These are phyloP conservation scores for Bungarus multicinctus DNA, from an alignment of 2,113 vertebrate species.

Conservation along the genomic window DNA sequence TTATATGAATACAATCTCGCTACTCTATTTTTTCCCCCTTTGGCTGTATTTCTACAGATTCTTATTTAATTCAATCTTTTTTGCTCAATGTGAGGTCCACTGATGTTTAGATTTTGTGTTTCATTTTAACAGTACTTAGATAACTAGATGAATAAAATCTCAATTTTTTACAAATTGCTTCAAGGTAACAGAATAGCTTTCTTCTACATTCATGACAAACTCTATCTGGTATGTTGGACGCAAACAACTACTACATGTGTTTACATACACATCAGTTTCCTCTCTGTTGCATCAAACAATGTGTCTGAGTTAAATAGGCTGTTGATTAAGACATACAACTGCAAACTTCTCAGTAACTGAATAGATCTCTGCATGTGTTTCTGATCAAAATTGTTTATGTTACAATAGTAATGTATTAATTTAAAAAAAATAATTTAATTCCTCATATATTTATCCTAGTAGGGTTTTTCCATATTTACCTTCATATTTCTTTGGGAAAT, in stretches of 20 bases:
- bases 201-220: background rate
- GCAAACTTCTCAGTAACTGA: background rate
- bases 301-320: background rate
- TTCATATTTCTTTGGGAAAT: background rate
- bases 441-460: background rate
- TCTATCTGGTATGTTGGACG: background rate
- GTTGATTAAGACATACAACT: background rate
- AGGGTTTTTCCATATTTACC: background rate
- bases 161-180: conserved; percentile 60
- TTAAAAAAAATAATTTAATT: background rate
- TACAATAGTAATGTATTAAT: background rate
- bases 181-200: conserved; percentile 68
- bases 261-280: background rate
- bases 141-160: conserved; percentile 48
- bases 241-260: background rate
- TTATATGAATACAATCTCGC: background rate
- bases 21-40: background rate
- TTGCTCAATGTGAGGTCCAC: background rate
- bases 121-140: conserved; percentile 49
- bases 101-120: background rate
- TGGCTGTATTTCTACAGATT: background rate
- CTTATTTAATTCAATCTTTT: background rate
- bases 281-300: background rate
- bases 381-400: background rate
- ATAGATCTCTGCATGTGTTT: background rate